phyloP scores from a whole-genome alignment of 2,797 vertebrate genomes.

The Microctenopoma lineatum region DNA sequence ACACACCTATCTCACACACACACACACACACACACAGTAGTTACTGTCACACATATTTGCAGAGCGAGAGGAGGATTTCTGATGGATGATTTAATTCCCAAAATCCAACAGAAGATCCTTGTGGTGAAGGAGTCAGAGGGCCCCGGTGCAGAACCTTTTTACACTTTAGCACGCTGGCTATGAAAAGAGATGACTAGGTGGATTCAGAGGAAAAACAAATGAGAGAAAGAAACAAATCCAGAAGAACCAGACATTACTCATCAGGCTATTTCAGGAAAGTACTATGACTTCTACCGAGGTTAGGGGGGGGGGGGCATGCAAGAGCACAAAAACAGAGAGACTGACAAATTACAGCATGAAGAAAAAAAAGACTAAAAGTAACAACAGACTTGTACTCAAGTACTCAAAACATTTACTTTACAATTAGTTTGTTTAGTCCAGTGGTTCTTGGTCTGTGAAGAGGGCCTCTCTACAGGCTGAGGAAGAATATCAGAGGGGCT shows the following conservation, averaged over 20 bases:
- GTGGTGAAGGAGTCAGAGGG: slow-evolving; percentile 14
- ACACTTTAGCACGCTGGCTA: slow-evolving; percentile 55
- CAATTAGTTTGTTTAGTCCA: slow-evolving; percentile 7
- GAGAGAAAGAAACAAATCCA: slow-evolving; percentile 50
- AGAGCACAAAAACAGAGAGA: slow-evolving; percentile 65
- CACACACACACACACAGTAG: slow-evolving; percentile 3
- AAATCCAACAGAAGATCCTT: slow-evolving; percentile 9
- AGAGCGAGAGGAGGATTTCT: slow-evolving; percentile 39
- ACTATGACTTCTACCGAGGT: slow-evolving; percentile 56
- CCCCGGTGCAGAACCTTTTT: slow-evolving; percentile 43
- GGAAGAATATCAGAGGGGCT: no score
- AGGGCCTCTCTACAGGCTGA: no score
- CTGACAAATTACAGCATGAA: slow-evolving; percentile 17
- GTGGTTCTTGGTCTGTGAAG: no score
- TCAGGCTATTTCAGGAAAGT: slow-evolving; percentile 75
- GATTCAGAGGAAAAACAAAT: slow-evolving; percentile 31
- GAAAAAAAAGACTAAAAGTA: neutral
- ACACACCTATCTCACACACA: no score
- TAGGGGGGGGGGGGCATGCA: slow-evolving; percentile 41
- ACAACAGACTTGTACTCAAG: no score
- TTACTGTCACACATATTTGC: slow-evolving; percentile 6
- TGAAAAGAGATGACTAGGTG: slow-evolving; percentile 56
- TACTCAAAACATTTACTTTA: no score
- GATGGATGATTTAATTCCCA: slow-evolving; percentile 32
- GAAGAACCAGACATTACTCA: slow-evolving; percentile 83